A percentile compares a stretch with the other conserved stretches of the same genome.
These are phyloP conservation scores for Tarsius wallacei DNA, from an alignment of 2,797 vertebrate genomes.

Conservation along the genomic window DNA sequence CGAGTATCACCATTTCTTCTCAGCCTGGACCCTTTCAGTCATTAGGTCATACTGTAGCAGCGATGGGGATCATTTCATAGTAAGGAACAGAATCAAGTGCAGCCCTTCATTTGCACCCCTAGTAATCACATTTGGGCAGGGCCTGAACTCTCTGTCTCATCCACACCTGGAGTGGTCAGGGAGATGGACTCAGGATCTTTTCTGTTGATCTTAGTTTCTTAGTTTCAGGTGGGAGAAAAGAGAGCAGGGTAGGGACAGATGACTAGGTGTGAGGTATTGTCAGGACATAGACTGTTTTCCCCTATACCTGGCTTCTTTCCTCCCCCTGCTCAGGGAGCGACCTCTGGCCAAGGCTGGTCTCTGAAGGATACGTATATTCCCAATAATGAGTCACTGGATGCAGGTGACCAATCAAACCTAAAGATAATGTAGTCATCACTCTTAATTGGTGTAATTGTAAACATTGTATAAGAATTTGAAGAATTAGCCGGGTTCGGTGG, in stretches of 20 bases:
- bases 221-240: background rate
- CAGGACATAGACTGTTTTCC: too few relatives aligned
- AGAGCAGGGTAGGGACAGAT: background rate
- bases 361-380: too few relatives aligned
- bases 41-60: background rate
- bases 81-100: background rate
- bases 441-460: too few relatives aligned
- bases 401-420: too few relatives aligned
- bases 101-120: background rate
- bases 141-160: background rate
- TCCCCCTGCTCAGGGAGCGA: too few relatives aligned
- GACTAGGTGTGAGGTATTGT: background rate
- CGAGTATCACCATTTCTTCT: background rate
- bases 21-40: background rate
- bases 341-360: too few relatives aligned
- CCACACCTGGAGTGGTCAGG: background rate
- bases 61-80: background rate
- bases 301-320: too few relatives aligned
- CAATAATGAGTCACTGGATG: too few relatives aligned
- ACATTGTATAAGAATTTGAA: too few relatives aligned
- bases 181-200: background rate
- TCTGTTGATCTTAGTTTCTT: background rate
- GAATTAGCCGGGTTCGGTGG: too few relatives aligned
- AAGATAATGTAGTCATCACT: too few relatives aligned
- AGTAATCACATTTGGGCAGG: background rate